phyloP scores from a whole-genome alignment of 1,140 invertebrate genomes.

The Micrasema longulum region DNA sequence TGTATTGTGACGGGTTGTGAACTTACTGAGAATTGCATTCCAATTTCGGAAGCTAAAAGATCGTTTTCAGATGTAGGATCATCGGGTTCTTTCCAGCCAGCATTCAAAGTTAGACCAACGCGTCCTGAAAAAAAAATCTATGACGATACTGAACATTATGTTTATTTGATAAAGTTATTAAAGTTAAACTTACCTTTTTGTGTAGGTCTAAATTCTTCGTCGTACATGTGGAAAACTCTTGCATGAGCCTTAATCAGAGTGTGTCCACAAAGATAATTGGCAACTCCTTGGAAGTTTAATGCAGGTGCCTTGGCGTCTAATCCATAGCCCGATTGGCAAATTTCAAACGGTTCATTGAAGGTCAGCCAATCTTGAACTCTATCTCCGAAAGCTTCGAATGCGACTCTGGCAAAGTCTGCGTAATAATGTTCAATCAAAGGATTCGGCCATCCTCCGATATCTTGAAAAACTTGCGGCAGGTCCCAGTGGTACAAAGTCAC shows the following conservation, averaged over 20 bases:
- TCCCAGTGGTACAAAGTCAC: constrained; percentile 71
- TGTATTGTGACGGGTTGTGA: too few relatives aligned
- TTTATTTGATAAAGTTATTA: background rate
- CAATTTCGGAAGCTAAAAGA: constrained; percentile 15
- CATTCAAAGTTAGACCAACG: constrained; percentile 18
- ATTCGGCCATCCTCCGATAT: constrained; percentile 70
- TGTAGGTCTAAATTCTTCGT: constrained; percentile 68
- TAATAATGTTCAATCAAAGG: constrained; percentile 66
- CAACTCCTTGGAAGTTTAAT: constrained; percentile 59
- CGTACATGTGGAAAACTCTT: constrained; percentile 69
- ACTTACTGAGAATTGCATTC: constrained; percentile 30
- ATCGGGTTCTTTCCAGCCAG: constrained; percentile 30
- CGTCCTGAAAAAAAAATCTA: constrained; percentile 33
- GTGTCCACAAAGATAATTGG: constrained; percentile 67
- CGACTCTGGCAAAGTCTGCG: constrained; percentile 57
- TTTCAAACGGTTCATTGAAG: constrained; percentile 65
- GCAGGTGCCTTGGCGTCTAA: constrained; percentile 60
- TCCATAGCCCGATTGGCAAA: constrained; percentile 60
- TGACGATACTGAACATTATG: background rate
- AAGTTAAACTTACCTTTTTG: constrained; percentile 70
- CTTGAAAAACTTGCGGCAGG: constrained; percentile 65
- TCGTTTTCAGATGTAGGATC: background rate
- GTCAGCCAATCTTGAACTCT: constrained; percentile 58
- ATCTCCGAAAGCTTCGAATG: constrained; percentile 62
- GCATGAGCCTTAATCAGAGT: constrained; percentile 69